These are phyloP conservation scores for Corydoras maculifer DNA, from an alignment of 2,113 vertebrate genomes.

Conservation along the genomic window DNA sequence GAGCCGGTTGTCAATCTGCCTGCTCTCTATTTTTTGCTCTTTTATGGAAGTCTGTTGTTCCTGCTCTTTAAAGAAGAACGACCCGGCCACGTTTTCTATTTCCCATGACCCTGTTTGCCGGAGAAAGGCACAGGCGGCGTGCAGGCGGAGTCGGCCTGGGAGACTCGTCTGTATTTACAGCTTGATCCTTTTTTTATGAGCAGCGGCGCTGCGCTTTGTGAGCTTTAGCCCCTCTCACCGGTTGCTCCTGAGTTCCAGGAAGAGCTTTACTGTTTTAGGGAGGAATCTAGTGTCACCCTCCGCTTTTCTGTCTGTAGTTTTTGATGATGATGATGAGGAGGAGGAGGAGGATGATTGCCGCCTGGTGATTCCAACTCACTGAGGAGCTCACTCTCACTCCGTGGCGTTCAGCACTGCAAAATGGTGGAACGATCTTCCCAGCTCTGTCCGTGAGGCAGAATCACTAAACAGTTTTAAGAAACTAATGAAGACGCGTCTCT, in stretches of 20 bases:
- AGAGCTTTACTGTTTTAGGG: constrained; percentile 26
- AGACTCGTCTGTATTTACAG: constrained; percentile 28
- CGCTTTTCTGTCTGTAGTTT: no score
- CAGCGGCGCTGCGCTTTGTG: constrained; percentile 10
- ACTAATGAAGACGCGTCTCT: no score
- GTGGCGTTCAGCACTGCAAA: no score
- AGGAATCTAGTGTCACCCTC: neutral
- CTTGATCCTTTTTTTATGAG: constrained; percentile 37
- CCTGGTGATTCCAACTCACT: no score
- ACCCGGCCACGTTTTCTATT: constrained; percentile 18
- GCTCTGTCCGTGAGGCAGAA: no score
- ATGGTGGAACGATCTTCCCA: no score
- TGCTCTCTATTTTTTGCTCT: constrained; percentile 26
- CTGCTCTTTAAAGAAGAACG: constrained; percentile 8
- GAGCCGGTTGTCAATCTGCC: constrained; percentile 31
- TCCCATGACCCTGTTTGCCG: constrained; percentile 14
- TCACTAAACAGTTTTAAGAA: no score
- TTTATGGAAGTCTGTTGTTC: constrained; percentile 1
- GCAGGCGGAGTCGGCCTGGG: constrained; percentile 17
- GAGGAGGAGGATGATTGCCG: no score
- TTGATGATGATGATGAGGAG: no score
- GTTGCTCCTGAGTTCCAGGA: neutral
- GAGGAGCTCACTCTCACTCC: no score
- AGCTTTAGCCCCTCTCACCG: constrained; percentile 22
- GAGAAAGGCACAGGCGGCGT: constrained; percentile 8